These are phyloP conservation scores for Allophyes oxyacanthae DNA, from an alignment of 2,888 invertebrate genomes.

Conservation along the genomic window DNA sequence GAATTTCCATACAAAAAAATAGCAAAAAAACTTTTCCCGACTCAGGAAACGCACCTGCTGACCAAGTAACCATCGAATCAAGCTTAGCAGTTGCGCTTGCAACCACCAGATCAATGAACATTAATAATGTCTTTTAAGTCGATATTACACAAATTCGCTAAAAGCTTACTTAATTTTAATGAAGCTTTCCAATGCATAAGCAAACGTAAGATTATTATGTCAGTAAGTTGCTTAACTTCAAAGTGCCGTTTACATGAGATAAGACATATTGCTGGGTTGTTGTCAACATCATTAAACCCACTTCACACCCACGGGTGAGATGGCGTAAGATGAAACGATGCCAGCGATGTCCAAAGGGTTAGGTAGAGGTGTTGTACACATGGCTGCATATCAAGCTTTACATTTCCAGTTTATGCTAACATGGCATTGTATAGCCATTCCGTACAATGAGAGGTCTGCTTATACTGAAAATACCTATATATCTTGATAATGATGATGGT, in stretches of 20 bases:
- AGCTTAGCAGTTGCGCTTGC: no score
- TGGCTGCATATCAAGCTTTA: no score
- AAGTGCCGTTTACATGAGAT: constrained; percentile 44
- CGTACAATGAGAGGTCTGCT: no score
- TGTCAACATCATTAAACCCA: constrained; percentile 63
- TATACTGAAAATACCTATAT: no score
- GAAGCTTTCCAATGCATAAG: constrained; percentile 30
- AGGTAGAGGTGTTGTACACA: neutral
- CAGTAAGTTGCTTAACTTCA: constrained; percentile 37
- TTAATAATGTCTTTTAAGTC: constrained; percentile 8
- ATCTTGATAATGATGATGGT: no score
- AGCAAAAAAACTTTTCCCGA: no score
- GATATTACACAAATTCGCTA: constrained; percentile 32
- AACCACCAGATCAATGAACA: neutral
- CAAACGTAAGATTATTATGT: constrained; percentile 31
- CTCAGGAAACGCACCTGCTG: no score
- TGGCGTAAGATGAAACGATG: constrained; percentile 32
- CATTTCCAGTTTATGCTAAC: no score
- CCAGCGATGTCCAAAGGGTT: constrained; percentile 17
- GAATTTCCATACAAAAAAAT: no score
- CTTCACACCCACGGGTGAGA: constrained; percentile 51
- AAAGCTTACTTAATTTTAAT: constrained; percentile 37
- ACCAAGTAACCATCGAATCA: no score
- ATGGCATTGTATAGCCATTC: no score
- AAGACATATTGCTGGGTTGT: constrained; percentile 48